A percentile compares a stretch with the other conserved stretches of the same genome.
These are phyloP conservation scores for Periphyllus acericola DNA, from an alignment of 2,888 invertebrate genomes.

Conservation along the genomic window DNA sequence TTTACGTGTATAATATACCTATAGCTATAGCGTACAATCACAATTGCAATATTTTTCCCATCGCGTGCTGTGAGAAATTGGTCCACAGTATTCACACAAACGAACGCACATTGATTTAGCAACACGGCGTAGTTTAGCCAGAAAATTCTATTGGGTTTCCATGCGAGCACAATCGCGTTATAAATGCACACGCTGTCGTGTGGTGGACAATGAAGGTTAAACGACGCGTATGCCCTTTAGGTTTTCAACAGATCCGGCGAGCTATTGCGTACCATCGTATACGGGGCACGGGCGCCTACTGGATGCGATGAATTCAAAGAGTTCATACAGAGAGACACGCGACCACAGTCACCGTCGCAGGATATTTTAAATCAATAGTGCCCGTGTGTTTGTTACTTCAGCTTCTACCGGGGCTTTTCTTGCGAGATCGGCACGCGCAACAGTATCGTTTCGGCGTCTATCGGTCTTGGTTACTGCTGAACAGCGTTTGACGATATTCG, in stretches of 20 bases:
- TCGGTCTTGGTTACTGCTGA: too few species aligned
- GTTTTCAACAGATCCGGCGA: not conserved
- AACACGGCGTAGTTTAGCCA: slow-evolving; percentile 13
- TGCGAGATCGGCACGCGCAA: too few species aligned
- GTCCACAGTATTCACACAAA: slow-evolving; percentile 45
- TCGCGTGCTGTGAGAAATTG: slow-evolving; percentile 54
- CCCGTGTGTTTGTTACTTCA: too few species aligned
- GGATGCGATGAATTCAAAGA: too few species aligned
- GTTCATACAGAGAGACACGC: too few species aligned
- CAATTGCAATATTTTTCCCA: slow-evolving; percentile 51
- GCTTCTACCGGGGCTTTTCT: too few species aligned
- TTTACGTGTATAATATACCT: not conserved
- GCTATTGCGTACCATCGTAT: not conserved
- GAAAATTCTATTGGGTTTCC: slow-evolving; percentile 4
- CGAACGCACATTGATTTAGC: slow-evolving; percentile 25
- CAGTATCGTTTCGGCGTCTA: too few species aligned
- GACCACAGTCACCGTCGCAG: too few species aligned
- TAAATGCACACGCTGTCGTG: not conserved
- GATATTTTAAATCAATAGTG: too few species aligned
- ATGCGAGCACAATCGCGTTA: not conserved
- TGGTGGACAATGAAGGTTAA: not conserved
- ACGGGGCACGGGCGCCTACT: too few species aligned
- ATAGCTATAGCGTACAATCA: too few species aligned
- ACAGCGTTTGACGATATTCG: too few species aligned
- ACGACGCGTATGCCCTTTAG: not conserved